These are phyloP conservation scores for Diplodus puntazzo DNA, from an alignment of 2,797 vertebrate species.

Conservation along the genomic window DNA sequence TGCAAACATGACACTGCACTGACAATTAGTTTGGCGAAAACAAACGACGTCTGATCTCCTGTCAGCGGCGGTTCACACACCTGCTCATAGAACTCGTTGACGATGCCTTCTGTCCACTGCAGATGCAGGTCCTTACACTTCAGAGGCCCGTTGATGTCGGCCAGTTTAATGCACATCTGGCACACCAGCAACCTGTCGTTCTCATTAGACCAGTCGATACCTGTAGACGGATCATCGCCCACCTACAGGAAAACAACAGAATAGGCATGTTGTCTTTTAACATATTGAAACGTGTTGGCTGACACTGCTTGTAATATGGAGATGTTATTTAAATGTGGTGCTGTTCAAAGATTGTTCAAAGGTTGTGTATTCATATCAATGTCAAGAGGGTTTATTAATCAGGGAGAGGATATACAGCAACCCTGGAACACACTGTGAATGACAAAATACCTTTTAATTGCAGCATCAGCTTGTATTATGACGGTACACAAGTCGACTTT, in stretches of 20 bases:
- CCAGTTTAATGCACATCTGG: constrained; percentile 99
- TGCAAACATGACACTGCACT: constrained; percentile 8
- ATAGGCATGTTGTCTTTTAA: constrained; percentile 22
- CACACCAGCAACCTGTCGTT: constrained; percentile 97
- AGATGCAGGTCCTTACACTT: constrained; percentile 96
- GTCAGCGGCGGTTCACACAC: constrained; percentile 75
- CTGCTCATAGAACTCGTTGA: constrained; percentile 99
- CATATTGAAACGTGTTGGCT: constrained; percentile 3
- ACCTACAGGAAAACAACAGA: constrained; percentile 82
- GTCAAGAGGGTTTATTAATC: neutral
- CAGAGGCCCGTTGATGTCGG: constrained; percentile 97
- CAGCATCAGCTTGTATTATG: neutral
- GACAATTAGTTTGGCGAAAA: constrained; percentile 23
- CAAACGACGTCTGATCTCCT: constrained; percentile 10
- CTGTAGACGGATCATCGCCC: constrained; percentile 91
- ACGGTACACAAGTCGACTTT: neutral
- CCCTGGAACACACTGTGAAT: neutral
- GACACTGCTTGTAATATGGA: constrained; percentile 7
- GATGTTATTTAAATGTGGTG: constrained; percentile 26
- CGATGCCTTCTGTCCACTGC: constrained; percentile 98
- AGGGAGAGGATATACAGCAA: constrained; percentile 4
- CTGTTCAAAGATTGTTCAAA: constrained; percentile 20
- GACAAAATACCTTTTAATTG: neutral
- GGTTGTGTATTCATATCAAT: constrained; percentile 2
- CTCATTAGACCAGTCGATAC: constrained; percentile 99